Conservation (phyloP, 2,797 vertebrate species). For the Euthynnus affinis region DNA sequence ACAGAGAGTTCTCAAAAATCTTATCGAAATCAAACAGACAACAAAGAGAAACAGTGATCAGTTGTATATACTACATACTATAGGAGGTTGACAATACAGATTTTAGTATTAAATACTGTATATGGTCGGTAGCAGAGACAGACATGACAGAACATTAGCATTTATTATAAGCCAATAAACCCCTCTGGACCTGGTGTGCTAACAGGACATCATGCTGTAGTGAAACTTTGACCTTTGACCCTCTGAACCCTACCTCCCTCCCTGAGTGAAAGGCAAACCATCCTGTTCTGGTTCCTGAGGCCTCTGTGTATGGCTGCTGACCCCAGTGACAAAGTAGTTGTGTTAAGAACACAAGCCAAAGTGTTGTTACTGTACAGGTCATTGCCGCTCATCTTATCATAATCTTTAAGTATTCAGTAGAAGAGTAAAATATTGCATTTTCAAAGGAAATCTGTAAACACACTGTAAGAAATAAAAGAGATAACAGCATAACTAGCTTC, state of each 20-base stretch:
- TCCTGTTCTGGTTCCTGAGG: constrained; percentile 65
- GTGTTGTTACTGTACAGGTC: constrained; percentile 7
- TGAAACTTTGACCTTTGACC: constrained; percentile 66
- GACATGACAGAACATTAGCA: neutral
- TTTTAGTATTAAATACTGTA: constrained; percentile 1
- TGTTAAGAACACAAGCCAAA: constrained; percentile 14
- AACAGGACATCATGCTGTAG: constrained; percentile 62
- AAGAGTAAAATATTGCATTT: constrained; percentile 1
- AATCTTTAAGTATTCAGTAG: neutral
- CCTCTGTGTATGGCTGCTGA: constrained; percentile 42
- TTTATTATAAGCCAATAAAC: constrained; percentile 27
- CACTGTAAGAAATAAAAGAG: neutral
- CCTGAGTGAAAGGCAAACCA: constrained; percentile 56
- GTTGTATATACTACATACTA: neutral
- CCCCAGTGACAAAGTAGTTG: constrained; percentile 40
- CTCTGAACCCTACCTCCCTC: constrained; percentile 31
- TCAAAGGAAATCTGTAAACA: neutral
- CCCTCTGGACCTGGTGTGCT: constrained; percentile 23
- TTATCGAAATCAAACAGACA: neutral
- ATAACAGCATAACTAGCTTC: neutral
- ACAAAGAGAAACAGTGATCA: neutral
- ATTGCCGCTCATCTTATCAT: neutral
- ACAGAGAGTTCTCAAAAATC: neutral
- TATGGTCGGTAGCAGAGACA: neutral
- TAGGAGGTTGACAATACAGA: neutral